Evolutionary conservation across 2,113 vertebrate species (phyloP), one percentile per base, ranked within the genome.

Genomic region (Cynopterus brachyotis): DNA sequence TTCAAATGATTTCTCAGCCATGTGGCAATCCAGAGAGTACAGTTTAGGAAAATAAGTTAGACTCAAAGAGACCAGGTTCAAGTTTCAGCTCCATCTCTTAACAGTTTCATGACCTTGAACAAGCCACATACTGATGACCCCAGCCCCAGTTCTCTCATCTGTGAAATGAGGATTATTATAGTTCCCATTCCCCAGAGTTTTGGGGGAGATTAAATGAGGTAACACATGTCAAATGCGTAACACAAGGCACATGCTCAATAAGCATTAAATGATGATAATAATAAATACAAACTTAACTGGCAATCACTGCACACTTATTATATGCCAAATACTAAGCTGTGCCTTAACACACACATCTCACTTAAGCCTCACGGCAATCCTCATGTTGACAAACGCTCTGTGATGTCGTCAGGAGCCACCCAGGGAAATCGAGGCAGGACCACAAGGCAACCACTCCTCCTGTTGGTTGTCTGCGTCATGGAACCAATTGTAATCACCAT

Each of bases 301-400:
- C 72, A 70, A 45, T 72, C 6, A 19, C 55, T 9, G 7, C 13
- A 24, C 20, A 22, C 12, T 17, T 28, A 55, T 4, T 40, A 37
- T 4, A 19, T 6, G 24, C 26, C 79, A 55, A 17, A 6, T 1
- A 20, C n/a, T 7, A 3, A 0, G 20, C 40, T 1, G 37, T 50
- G 62, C 66, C 79, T 86, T 81, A 26, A 37, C 20, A 40, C 62
- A 30, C 8, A 24, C 0, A 0, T 10, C 89, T 57, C 22, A 5
- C 45, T 67, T 22, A 70, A 37, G 17, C 57, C 20, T 53, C 78
- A 45, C 0, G 6, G 26, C 37, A 55, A 37, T 32, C 37, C 45
- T 10, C 20, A 22, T 3, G 1, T 40, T 70, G 57, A 86, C 42
- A 59, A 55, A 30, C 2, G 40, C 30, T 26, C 47, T 70, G 12